Conservation (phyloP, 2,797 vertebrate genomes). For the Sphenopsis melanotis region DNA sequence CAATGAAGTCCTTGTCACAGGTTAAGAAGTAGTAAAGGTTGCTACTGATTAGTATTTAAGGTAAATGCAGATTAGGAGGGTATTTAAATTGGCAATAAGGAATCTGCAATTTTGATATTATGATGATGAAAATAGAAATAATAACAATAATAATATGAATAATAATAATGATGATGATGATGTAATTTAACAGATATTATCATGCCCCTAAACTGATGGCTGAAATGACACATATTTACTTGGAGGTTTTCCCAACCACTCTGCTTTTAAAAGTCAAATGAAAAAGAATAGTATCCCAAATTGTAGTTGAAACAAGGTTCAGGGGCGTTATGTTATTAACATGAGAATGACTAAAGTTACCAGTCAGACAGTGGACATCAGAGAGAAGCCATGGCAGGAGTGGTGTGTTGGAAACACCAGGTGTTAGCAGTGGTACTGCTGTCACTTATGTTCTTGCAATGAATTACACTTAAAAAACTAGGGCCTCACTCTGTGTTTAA, state of each 20-base stretch:
- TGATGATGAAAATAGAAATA: neutral
- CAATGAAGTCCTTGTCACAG: neutral
- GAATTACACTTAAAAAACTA: neutral
- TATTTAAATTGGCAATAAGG: neutral
- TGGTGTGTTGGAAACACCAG: neutral
- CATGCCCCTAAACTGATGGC: neutral
- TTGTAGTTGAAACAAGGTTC: neutral
- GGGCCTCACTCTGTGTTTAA: neutral
- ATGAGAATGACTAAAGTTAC: neutral
- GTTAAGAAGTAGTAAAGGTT: neutral
- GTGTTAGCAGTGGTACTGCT: neutral
- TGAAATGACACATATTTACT: neutral
- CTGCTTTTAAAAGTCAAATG: neutral
- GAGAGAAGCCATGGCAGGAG: neutral
- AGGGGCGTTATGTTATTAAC: neutral
- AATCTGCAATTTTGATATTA: neutral
- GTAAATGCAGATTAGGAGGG: neutral
- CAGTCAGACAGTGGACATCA: neutral
- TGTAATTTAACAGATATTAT: neutral
- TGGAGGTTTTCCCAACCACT: neutral
- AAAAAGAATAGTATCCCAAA: neutral
- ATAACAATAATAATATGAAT: neutral
- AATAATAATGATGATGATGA: neutral
- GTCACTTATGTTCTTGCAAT: neutral
- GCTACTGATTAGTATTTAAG: neutral